Base-by-base conservation (phyloP, 2,113 vertebrate species). In the Eonycteris spelaea region DNA sequence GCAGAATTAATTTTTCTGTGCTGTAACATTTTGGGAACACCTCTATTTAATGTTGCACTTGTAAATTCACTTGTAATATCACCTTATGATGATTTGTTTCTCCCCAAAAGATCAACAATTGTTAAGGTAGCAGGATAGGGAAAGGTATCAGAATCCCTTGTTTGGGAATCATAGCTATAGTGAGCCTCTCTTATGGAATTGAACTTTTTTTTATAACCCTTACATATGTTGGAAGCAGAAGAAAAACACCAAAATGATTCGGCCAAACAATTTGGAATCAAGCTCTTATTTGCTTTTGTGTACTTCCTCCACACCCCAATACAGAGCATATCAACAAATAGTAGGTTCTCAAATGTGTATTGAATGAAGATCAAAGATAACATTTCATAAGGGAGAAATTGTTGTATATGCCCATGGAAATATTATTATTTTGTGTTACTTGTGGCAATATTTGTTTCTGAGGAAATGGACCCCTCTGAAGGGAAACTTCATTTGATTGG, bases 1-100 rank as follows among this genome's bases (percentile, higher is more conserved):
- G 70, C 35, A 59, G 45, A 78, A 71, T 90, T 90, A 75, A 51
- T 83, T 94, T 93, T 90, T 93, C 48, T 90, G 28, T 71, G 71
- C 30, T 73, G 35, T 53, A 80, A 82, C 70, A 53, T 51, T 93
- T 79, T 86, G 19, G 61, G 87, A 71, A 63, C 90, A 26, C 18
- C 73, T 80, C 26, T 70, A n/a, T 86, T 77, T 65, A 94, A 77
- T 83, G 43, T 35, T 71, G 30, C 2, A 30, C 33, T 96, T 90
- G 45, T 48, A 38, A 82, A 51, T 51, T 83, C 33, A 28, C 43
- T 83, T 73, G 57, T 77, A 38, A 9, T 86, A 67, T n/a, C 59
- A 65, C 53, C 19, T 51, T 86, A 19, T 43, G 57, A 43, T 77
- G 55, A 43, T 28, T 45, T 75, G 40, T 86, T n/a, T 92, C 40